Conservation (phyloP, 2,888 invertebrate species). For the Scaptomyza cyrtandrae region DNA sequence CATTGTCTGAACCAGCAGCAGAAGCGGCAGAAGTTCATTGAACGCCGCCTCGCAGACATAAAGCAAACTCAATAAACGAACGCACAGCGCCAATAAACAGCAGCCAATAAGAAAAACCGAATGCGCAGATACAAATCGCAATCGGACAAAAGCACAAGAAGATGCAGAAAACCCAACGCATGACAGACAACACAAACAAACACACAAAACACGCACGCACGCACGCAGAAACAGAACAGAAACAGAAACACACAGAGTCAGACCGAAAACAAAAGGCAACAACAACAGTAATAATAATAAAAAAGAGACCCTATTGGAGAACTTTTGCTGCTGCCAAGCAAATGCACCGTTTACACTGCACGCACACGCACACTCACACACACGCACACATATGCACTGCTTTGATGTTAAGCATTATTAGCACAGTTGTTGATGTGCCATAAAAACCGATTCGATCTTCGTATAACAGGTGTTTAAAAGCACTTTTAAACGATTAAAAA, state of each 20-base stretch:
- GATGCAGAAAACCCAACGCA: conserved; percentile 37
- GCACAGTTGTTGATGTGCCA: conserved; percentile 45
- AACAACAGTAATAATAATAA: not conserved
- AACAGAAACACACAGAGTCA: conserved; percentile 23
- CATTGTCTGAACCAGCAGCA: conserved; percentile 40
- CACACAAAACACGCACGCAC: conserved; percentile 17
- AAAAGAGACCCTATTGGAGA: conserved; percentile 9
- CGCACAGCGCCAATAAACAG: conserved; percentile 73
- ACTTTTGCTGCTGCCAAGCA: conserved; percentile 16
- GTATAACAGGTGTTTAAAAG: conserved; percentile 48
- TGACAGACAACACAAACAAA: conserved; percentile 15
- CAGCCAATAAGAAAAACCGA: conserved; percentile 78
- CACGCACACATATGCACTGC: not conserved
- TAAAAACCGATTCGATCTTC: conserved; percentile 41
- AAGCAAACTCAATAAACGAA: conserved; percentile 77
- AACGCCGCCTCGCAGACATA: conserved; percentile 64
- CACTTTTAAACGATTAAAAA: conserved; percentile 14
- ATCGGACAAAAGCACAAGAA: conserved; percentile 54
- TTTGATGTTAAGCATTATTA: conserved; percentile 40
- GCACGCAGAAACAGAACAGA: conserved; percentile 15
- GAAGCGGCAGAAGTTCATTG: conserved; percentile 61
- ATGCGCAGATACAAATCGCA: conserved; percentile 74
- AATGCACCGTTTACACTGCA: conserved; percentile 16
- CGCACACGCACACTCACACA: conserved; percentile 1
- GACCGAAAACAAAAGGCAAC: conserved; percentile 43